Conservation (phyloP, 2,797 vertebrate species). For the Yasuhikotakia modesta region DNA sequence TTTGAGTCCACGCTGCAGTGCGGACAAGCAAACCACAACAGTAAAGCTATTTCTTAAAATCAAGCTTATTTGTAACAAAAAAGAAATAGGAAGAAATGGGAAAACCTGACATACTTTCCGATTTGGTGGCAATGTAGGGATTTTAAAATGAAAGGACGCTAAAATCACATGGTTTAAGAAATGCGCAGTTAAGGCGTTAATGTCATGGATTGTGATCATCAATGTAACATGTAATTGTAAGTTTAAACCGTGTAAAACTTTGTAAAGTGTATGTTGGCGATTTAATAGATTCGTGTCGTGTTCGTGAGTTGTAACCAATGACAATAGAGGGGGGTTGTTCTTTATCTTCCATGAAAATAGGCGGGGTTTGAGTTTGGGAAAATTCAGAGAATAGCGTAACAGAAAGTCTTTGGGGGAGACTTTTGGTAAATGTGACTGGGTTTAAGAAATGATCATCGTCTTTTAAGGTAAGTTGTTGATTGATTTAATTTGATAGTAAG, state of each 20-base stretch:
- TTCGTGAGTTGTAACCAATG: constrained; percentile 46
- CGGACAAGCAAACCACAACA: neutral
- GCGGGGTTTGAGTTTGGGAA: constrained; percentile 59
- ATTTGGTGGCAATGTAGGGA: neutral
- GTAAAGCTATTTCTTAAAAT: neutral
- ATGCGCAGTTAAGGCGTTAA: neutral
- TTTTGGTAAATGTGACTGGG: constrained; percentile 17
- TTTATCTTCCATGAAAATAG: constrained; percentile 55
- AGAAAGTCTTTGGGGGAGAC: constrained; percentile 28
- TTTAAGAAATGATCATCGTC: constrained; percentile 54
- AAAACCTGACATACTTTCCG: neutral
- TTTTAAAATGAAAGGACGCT: neutral
- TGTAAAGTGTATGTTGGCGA: neutral
- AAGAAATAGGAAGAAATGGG: neutral
- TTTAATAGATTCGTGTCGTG: constrained; percentile 15
- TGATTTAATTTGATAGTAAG: neutral
- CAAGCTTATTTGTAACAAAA: neutral
- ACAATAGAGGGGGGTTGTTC: constrained; percentile 42
- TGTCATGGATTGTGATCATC: too few species aligned
- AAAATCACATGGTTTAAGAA: neutral
- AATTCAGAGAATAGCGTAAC: constrained; percentile 47
- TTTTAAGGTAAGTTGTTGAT: constrained; percentile 54
- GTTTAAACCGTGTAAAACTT: neutral
- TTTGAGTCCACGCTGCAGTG: constrained; percentile 10
- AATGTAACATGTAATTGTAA: neutral